Evolutionary conservation across 2,888 invertebrate species (phyloP), one percentile per base, ranked within the genome.

Genomic region (Drepana falcataria): DNA sequence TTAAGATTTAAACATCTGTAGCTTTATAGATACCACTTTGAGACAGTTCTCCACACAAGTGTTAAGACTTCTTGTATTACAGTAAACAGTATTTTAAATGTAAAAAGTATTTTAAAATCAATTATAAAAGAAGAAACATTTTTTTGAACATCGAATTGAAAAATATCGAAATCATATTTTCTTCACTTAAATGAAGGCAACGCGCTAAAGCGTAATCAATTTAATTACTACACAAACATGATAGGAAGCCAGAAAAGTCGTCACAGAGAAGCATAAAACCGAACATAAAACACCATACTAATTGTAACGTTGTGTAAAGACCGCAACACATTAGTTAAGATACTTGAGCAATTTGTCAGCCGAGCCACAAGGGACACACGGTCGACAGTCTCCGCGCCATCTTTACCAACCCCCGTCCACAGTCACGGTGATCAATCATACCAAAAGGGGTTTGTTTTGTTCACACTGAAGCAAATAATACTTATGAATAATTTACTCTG

Each of bases 401-500:
- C 73, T 67, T 66, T 73, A 68, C 65, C 66, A 64, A 64, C 64
- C 63, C 21, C 68, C 51, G 51, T 57, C 58, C 60, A 55, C 57
- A 60, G 65, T 58, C 63, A 69, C 64, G 68, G 75, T 71, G 74
- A 81, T 80, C 76, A 75, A 81, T 80, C 79, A 77, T 73, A 65
- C 68, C 69, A 69, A 54, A 48, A 56, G 59, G 60, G 54, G 44
- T 44, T 9, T 44, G 9, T 60, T 53, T 64, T 55, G 57, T 61
- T 62, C 68, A 59, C 66, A 68, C 66, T 68, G 63, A 65, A 56
- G 57, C 60, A 55, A 64, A 63, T 60, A 61, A 59, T 60, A 62
- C 68, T 73, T 70, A 71, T 79, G 78, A 79, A 78, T 80, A 77
- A 73, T 71, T 63, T 67, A 60, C 54, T 55, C 55, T 61, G 53